Conservation (phyloP, 2,888 invertebrate genomes). For the Callimorpha dominula region DNA sequence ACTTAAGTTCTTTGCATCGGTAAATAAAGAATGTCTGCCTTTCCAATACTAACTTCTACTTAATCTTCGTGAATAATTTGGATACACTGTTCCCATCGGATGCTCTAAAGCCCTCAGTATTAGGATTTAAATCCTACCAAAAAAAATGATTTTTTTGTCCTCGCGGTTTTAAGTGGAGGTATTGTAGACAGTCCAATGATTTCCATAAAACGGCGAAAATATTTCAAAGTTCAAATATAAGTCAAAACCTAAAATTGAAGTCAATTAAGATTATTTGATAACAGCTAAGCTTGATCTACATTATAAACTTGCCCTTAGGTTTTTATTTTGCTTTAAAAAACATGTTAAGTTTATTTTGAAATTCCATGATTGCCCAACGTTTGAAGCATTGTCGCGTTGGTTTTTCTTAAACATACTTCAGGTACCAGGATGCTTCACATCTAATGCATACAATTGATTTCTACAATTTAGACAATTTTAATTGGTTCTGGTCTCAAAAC, state of each 20-base stretch:
- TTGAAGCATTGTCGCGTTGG: neutral
- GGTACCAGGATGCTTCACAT: neutral
- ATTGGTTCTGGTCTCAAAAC: no score
- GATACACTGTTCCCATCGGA: neutral
- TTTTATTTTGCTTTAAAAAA: no score
- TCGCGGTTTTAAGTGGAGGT: no score
- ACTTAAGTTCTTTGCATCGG: conserved; percentile 4
- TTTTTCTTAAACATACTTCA: neutral
- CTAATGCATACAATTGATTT: no score
- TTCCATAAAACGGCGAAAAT: neutral
- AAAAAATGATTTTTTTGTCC: neutral
- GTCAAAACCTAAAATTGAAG: neutral
- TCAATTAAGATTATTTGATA: no score
- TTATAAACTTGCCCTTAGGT: no score
- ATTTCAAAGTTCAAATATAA: neutral
- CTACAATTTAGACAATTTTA: no score
- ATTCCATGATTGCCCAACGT: neutral
- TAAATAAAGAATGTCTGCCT: neutral
- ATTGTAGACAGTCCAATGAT: neutral
- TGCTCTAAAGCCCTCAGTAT: neutral
- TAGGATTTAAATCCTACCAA: neutral
- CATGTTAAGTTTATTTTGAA: no score
- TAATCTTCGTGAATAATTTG: neutral
- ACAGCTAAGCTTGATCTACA: no score
- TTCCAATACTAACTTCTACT: neutral